Conservation (phyloP, 2,113 vertebrate genomes). For the Eleginops maclovinus region DNA sequence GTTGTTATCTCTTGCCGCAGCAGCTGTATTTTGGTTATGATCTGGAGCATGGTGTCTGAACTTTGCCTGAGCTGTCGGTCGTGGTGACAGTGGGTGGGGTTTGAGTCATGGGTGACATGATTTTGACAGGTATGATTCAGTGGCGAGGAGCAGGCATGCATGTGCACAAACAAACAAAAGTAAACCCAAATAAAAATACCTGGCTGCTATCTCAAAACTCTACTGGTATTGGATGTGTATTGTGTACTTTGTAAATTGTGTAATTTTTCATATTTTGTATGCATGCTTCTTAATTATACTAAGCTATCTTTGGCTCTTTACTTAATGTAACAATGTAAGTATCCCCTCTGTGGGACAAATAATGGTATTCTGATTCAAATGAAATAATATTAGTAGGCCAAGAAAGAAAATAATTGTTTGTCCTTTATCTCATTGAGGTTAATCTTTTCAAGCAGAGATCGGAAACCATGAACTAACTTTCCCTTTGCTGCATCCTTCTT, state of each 20-base stretch:
- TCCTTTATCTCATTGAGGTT: not conserved
- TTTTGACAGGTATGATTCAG: constrained; percentile 79
- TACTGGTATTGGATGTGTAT: no score
- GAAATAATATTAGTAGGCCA: not conserved
- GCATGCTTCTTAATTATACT: no score
- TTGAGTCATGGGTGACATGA: constrained; percentile 69
- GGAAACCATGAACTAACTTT: not conserved
- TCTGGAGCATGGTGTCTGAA: constrained; percentile 61
- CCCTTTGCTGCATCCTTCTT: not conserved
- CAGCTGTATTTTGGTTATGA: constrained; percentile 62
- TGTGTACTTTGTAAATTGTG: no score
- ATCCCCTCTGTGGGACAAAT: no score
- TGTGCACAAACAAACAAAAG: constrained; percentile 35
- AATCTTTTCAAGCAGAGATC: not conserved
- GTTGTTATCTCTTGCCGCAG: constrained; percentile 40
- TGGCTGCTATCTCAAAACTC: no score
- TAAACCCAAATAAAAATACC: not conserved
- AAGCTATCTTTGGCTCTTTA: no score
- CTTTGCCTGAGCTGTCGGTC: constrained; percentile 73
- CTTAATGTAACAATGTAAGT: no score
- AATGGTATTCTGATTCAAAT: not conserved
- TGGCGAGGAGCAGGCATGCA: constrained; percentile 10
- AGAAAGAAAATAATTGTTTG: not conserved
- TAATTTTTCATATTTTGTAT: no score
- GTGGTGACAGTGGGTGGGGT: constrained; percentile 57